Evolutionary conservation across 2,888 invertebrate genomes (phyloP), one percentile per base, ranked within the genome.

Genomic region (Chymomyza amoena): DNA sequence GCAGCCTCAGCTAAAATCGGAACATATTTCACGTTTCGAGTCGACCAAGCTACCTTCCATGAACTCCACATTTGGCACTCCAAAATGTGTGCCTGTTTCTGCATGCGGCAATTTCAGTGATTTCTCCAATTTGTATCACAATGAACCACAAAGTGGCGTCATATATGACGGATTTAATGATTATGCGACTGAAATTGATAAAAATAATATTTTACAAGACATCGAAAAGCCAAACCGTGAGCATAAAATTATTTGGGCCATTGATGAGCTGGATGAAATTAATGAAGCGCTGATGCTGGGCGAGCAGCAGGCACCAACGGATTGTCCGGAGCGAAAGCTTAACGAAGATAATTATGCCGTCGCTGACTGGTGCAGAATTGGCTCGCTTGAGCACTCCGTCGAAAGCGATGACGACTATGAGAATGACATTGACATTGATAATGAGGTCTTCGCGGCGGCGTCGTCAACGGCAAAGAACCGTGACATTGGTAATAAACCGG

Each of bases 231-330:
- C 92, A n/a, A 90, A 92, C 76, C 88, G 92, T 2, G 92, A 92
- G 65, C 90, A 90, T 70, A 92, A 92, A 83, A 81, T 89, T 66
- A 91, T 92, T 74, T 92, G 92, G 92, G 89, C 90, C 73, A 91
- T 90, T 60, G 89, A 90, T 51, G 91, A 91, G 69, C 71, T 88
- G 68, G 90, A 90, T 59, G 90, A 89, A 62, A 72, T 88, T 5
- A 87, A 84, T 50, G 83, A 79, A 20, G 81, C 75, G 69, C 70
- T 77, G 51, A 72, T 74, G 52, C 64, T 78, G 13, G 68, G 56
- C 15, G 76, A 80, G 0, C 59, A 67, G 10, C 57, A 70, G 6
- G 54, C 20, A 50, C 16, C 66, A 39, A 61, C 66, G 1, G 50
- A 4, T 6, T 36, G 52, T 2, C 51, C 28, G 6, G n/a, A 51